Percentiles rank a stretch among this genome's conserved stretches.
phyloP scores from a whole-genome alignment of 2,888 invertebrate species.

The Fragum sueziense region DNA sequence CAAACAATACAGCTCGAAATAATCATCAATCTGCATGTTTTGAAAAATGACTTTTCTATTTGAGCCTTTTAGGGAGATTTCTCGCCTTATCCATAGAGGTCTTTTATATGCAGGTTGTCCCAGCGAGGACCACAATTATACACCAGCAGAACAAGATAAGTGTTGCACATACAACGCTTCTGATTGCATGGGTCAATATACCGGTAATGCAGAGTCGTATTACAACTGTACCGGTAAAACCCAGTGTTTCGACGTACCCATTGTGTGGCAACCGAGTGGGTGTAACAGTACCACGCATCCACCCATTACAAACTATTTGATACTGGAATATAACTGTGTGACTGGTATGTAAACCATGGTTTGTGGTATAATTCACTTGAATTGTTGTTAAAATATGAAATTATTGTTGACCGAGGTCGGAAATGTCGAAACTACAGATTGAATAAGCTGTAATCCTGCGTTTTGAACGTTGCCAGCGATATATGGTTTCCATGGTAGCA shows the following conservation, averaged over 20 bases:
- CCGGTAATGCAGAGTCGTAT: constrained; percentile 15
- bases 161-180: constrained; percentile 34
- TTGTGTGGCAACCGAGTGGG: constrained; percentile 17
- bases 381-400: too few relatives aligned
- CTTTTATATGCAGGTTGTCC: constrained; percentile 29
- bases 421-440: too few relatives aligned
- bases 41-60: too few relatives aligned
- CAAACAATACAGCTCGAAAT: too few relatives aligned
- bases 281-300: constrained; percentile 15
- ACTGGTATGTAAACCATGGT: constrained; percentile 15
- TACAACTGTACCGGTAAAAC: constrained; percentile 20
- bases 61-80: too few relatives aligned
- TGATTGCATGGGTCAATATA: constrained; percentile 31
- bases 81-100: too few relatives aligned
- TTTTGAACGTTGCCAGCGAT: too few relatives aligned
- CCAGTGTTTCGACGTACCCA: constrained; percentile 25
- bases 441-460: too few relatives aligned
- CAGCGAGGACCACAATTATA: constrained; percentile 21
- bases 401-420: too few relatives aligned
- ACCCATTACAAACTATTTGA: constrained; percentile 34
- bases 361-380: too few relatives aligned
- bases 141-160: constrained; percentile 14
- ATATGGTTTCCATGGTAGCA: too few relatives aligned
- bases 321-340: constrained; percentile 38
- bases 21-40: too few relatives aligned